Evolutionary conservation across 2,888 invertebrate genomes (phyloP), one percentile per base, ranked within the genome.

Genomic region (Griposia aprilina): DNA sequence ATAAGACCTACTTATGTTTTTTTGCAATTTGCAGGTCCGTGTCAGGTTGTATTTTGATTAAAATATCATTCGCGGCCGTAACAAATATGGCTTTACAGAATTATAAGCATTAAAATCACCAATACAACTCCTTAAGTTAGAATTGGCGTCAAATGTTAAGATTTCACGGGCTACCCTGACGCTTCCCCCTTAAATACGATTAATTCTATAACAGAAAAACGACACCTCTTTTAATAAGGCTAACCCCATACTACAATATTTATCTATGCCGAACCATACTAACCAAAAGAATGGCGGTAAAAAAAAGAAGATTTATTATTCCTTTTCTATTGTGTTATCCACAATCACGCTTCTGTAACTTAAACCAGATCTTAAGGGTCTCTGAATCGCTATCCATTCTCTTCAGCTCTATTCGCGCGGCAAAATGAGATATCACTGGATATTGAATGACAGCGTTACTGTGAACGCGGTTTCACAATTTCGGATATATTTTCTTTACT

Each of bases 361-460:
- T 93, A 85, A 70, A 86, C 92, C 93, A 86, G 57, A 65, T 73
- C 84, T 82, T 71, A 88, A 90, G 90, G 91, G 92, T 90, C 90
- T 88, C 88, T 85, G 90, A 91, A 94, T 92, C 92, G 92, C 88
- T 93, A 93, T 91, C 94, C 93, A 92, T 94, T 93, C 93, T 91
- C 91, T 92, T 92, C 92, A 90, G 89, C 90, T 92, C 92, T 91
- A 93, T 93, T 94, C 94, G 93, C 93, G 94, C 93, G 94, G 94
- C 93, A 95, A 96, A 96, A 96, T 95, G 94, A 95, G 96, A 96
- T 96, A 96, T 96, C 96, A 95, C 93, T 94, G 92, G 95, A 93
- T 96, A 96, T 96, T 95, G 96, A 96, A 96, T 95, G 95, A 94
- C 94, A 90, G 91, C 92, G 92, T 92, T 88, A 91, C 93, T 87